Evolutionary conservation across 2,888 invertebrate genomes (phyloP).

Genomic region (Monoplex corrugatus): DNA sequence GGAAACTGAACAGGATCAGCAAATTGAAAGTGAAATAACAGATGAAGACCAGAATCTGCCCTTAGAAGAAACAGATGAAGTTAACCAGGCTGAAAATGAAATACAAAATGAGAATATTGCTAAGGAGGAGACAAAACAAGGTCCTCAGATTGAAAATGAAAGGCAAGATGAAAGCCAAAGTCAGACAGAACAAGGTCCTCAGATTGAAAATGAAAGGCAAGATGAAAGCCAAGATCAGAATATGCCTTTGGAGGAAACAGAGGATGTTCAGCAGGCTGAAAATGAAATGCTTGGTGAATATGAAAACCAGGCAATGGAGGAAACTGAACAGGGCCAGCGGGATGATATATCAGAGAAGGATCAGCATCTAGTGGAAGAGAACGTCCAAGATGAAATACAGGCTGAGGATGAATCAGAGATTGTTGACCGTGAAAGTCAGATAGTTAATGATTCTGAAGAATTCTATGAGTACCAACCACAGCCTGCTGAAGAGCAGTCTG

Average conservation of each 20-base stretch:
- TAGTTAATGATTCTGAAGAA: neutral
- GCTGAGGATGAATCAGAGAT: neutral
- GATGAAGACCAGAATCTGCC: neutral
- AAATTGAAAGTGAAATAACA: neutral
- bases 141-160: neutral
- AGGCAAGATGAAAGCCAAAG: neutral
- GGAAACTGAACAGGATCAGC: constrained; percentile 10
- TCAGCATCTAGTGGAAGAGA: neutral
- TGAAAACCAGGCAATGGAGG: neutral
- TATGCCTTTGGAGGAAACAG: neutral
- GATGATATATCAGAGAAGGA: constrained; percentile 36
- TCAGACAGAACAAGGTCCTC: neutral
- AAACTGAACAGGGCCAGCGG: constrained; percentile 23
- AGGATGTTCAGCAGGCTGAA: neutral
- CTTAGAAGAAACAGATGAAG: neutral
- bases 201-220: neutral
- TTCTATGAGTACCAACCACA: neutral
- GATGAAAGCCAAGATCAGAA: no score
- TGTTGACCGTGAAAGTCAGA: neutral
- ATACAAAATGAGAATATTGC: constrained; percentile 22
- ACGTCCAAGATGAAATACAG: neutral
- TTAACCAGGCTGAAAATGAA: constrained; percentile 5
- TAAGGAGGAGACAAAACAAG: neutral
- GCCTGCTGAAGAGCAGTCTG: no score
- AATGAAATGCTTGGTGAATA: no score